Percentiles rank a stretch among this genome's conserved stretches.
Conservation (phyloP, 1,140 invertebrate genomes). For the Branchinecta lynchi region DNA sequence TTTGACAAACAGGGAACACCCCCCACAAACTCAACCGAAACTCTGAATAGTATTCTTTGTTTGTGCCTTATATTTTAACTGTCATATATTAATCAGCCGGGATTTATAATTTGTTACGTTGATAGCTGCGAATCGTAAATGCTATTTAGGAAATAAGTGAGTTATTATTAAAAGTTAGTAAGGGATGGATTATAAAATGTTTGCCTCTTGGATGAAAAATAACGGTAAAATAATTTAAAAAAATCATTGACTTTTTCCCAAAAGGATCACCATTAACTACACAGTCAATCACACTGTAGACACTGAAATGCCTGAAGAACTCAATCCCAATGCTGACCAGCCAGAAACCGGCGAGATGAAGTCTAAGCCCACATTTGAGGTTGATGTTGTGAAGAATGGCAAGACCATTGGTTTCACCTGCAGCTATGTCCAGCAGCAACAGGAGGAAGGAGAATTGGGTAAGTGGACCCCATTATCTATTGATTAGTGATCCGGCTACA, state of each 20-base stretch:
- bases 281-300: conserved; percentile 85
- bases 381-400: conserved; percentile 57
- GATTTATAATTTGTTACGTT: no score
- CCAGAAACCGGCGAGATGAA: conserved; percentile 51
- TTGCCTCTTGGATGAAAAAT: no score
- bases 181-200: no score
- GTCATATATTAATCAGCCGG: no score
- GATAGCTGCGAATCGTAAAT: no score
- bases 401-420: conserved; percentile 65
- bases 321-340: conserved; percentile 41
- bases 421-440: conserved; percentile 47
- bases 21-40: no score
- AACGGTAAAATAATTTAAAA: not conserved
- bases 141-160: no score
- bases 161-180: no score
- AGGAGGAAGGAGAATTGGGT: conserved; percentile 13
- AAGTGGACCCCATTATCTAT: not conserved
- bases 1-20: no score
- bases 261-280: conserved; percentile 56
- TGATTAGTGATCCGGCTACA: no score
- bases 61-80: no score
- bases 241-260: conserved; percentile 24
- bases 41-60: no score
- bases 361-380: conserved; percentile 69
- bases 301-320: conserved; percentile 46